A percentile compares a stretch with the other conserved stretches of the same genome.
These are phyloP conservation scores for Zaprionus capensis DNA, from an alignment of 1,140 invertebrate genomes.

Conservation along the genomic window DNA sequence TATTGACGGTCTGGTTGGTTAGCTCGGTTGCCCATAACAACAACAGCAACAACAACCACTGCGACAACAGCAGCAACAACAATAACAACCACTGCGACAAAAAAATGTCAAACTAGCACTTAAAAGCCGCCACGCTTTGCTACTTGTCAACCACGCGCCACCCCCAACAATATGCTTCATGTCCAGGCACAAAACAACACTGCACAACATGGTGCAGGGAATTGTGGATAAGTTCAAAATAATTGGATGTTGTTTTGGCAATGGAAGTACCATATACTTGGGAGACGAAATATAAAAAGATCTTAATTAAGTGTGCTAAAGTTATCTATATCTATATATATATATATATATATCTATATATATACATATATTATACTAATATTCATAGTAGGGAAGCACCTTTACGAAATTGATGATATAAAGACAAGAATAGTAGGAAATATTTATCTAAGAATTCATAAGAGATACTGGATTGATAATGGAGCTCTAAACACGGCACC, in stretches of 20 bases:
- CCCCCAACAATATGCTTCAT: conserved; percentile 75
- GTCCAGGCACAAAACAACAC: conserved; percentile 60
- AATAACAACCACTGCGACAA: conserved; percentile 33
- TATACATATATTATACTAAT: no score
- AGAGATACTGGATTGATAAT: no score
- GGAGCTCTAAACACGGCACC: no score
- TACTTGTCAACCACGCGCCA: conserved; percentile 79
- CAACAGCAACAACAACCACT: conserved; percentile 42
- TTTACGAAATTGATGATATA: no score
- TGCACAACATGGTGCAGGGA: conserved; percentile 6
- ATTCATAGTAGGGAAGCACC: no score
- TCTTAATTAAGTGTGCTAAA: no score
- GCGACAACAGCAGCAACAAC: conserved; percentile 26
- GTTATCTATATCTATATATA: no score
- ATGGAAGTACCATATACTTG: no score
- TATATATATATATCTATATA: no score
- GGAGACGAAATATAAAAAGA: no score
- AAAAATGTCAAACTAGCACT: conserved; percentile 81
- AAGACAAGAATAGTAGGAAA: no score
- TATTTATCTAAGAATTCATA: no score
- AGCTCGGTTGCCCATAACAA: conserved; percentile 58
- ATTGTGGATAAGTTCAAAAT: background rate
- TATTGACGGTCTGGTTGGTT: conserved; percentile 81
- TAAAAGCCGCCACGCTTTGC: conserved; percentile 81
- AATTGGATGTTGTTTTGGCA: background rate